Conservation (phyloP, 2,113 vertebrate genomes). For the Felis chaus region DNA sequence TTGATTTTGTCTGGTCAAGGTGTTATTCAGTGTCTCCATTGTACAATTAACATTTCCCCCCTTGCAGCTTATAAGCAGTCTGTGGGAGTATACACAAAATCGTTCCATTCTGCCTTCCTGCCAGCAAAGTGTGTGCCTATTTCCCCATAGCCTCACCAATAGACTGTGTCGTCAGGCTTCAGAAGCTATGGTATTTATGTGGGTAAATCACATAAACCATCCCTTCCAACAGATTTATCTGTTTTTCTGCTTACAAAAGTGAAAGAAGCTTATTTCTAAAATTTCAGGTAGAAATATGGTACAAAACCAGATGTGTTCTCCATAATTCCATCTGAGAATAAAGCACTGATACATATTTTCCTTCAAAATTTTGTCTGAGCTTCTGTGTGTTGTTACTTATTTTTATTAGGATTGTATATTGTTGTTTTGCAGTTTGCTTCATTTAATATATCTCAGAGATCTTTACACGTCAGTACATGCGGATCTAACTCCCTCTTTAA, state of each 20-base stretch:
- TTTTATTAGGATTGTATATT: not conserved
- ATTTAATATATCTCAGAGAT: not conserved
- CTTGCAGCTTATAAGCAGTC: not conserved
- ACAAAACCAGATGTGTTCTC: not conserved
- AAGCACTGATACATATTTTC: not conserved
- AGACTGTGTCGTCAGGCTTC: not conserved
- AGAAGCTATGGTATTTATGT: not conserved
- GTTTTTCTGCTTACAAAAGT: not conserved
- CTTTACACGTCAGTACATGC: not conserved
- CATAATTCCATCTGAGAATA: not conserved
- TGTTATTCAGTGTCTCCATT: not conserved
- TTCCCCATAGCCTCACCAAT: not conserved
- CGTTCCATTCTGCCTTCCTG: not conserved
- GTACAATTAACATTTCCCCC: not conserved
- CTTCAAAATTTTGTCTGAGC: not conserved
- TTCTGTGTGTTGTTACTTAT: not conserved
- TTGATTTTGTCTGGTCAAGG: not conserved
- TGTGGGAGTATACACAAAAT: not conserved
- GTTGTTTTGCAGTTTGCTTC: not conserved
- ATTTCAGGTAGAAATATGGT: not conserved
- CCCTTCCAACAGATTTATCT: not conserved
- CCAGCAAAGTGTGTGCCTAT: not conserved
- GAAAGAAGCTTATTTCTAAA: constrained; percentile 4
- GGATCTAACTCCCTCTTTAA: not conserved
- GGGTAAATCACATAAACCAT: not conserved